These are phyloP conservation scores for Glandiceps talaboti DNA, from an alignment of 53 echinoderm and acorn worm species.

Conservation along the genomic window DNA sequence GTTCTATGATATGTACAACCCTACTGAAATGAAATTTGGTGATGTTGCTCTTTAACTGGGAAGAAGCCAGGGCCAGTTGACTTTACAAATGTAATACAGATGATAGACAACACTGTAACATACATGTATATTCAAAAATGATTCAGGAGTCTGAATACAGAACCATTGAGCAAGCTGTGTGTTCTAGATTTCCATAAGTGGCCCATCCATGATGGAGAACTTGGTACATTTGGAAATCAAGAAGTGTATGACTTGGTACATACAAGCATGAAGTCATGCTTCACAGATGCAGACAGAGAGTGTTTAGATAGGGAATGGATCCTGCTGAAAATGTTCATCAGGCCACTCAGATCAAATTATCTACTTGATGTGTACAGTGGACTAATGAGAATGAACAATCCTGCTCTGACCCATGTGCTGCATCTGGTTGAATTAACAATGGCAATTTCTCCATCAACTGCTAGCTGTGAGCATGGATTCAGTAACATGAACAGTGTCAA, in stretches of 20 bases:
- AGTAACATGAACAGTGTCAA: neutral
- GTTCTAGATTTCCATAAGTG: slow-evolving; percentile 14
- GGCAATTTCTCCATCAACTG: neutral
- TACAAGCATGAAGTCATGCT: neutral
- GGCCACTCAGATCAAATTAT: neutral
- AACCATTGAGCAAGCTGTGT: neutral
- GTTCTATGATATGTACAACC: slow-evolving; percentile 13
- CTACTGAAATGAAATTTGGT: slow-evolving; percentile 12
- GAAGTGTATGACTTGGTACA: neutral
- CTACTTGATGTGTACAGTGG: neutral
- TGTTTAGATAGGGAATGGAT: neutral
- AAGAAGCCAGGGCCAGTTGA: slow-evolving; percentile 2
- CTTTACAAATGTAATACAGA: neutral
- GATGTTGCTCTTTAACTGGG: neutral
- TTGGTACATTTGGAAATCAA: slow-evolving; percentile 14
- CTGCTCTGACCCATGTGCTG: neutral
- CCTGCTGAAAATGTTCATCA: neutral
- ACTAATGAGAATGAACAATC: neutral
- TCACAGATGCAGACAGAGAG: neutral
- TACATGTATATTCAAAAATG: neutral
- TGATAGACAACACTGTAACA: slow-evolving; percentile 1
- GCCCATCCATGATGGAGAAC: slow-evolving; percentile 9
- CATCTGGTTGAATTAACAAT: neutral
- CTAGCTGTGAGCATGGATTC: neutral
- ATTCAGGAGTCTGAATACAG: slow-evolving; percentile 4